Conservation (phyloP, 2,797 vertebrate genomes). For the Sphenodon punctatus region DNA sequence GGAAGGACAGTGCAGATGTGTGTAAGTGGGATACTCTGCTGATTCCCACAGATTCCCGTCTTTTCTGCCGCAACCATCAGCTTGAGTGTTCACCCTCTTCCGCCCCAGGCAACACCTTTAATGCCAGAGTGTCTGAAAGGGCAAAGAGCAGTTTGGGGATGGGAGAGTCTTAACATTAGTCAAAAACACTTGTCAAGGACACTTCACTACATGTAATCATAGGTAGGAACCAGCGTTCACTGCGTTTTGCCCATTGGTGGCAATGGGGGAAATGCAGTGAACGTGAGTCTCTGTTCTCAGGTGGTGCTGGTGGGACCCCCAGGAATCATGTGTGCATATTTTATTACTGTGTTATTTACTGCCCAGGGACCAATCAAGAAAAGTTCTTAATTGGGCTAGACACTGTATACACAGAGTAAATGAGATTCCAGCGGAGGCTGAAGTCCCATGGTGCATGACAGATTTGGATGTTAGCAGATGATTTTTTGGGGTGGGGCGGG, state of each 20-base stretch:
- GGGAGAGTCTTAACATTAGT: not conserved
- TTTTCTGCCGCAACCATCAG: not conserved
- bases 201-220: no score
- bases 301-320: not conserved
- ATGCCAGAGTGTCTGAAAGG: not conserved
- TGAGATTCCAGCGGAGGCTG: no score
- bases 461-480: no score
- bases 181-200: not conserved
- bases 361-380: not conserved
- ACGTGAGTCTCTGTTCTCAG: no score
- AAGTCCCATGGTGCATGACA: no score
- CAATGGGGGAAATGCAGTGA: no score
- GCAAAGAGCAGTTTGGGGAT: not conserved
- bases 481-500: no score
- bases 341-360: not conserved
- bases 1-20: not conserved
- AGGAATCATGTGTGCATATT: not conserved
- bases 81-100: not conserved
- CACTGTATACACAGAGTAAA: no score
- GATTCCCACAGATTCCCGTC: not conserved
- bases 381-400: no score
- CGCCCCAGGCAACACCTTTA: not conserved
- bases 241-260: no score
- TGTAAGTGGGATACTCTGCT: not conserved
- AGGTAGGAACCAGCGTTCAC: no score